Evolutionary conservation across 1,140 invertebrate genomes (phyloP).

Genomic region (Hyles vespertilio): DNA sequence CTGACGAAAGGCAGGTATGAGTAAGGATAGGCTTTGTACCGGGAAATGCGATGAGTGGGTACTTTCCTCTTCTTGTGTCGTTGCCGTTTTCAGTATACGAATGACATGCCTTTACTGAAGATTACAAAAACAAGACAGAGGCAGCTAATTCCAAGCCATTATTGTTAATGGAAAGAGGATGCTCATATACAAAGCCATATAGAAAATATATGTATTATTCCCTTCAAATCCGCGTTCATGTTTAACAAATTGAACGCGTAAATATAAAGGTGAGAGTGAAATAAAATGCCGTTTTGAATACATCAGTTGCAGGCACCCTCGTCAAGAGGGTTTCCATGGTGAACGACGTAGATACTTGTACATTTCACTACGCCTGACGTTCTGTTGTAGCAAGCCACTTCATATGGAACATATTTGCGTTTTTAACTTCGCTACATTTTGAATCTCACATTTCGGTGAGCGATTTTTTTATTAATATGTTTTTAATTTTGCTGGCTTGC

Average conservation of each 20-base stretch:
- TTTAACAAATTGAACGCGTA: constrained; percentile 7
- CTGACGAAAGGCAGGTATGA: constrained; percentile 25
- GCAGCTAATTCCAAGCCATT: too few relatives aligned
- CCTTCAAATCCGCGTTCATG: constrained; percentile 1
- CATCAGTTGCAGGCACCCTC: constrained; percentile 24
- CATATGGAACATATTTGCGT: too few relatives aligned
- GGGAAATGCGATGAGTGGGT: constrained; percentile 2
- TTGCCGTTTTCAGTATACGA: not conserved
- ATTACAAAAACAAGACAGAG: too few relatives aligned
- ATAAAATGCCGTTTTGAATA: constrained; percentile 25
- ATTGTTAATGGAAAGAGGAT: not conserved
- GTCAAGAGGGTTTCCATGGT: constrained; percentile 15
- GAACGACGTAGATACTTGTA: constrained; percentile 3
- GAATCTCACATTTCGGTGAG: too few relatives aligned
- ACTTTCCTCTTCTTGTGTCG: not conserved
- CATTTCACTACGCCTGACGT: constrained; percentile 4
- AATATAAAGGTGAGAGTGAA: constrained; percentile 14
- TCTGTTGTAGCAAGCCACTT: too few relatives aligned
- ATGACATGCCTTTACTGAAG: not conserved
- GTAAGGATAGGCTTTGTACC: constrained; percentile 8
- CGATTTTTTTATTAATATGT: too few relatives aligned
- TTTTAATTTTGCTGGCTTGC: too few relatives aligned
- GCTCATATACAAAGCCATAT: not conserved
- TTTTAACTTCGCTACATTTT: too few relatives aligned
- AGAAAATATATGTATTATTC: not conserved